These are phyloP conservation scores for Formica exsecta DNA, from an alignment of 1,140 invertebrate genomes.

Conservation along the genomic window DNA sequence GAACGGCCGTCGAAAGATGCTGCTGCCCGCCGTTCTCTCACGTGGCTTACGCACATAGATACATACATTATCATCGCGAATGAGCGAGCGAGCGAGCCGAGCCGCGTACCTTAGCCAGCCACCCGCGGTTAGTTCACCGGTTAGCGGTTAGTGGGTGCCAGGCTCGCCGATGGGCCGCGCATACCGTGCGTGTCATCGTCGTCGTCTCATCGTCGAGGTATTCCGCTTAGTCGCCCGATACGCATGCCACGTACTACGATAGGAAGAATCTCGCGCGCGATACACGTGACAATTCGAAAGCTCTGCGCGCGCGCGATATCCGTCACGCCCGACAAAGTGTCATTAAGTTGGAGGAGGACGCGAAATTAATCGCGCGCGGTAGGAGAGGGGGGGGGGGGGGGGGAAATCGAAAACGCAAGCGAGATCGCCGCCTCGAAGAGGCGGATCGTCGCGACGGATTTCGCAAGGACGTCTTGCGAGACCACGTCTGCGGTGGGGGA, in stretches of 20 bases:
- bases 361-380: not conserved
- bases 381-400: too few species aligned
- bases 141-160: slow-evolving; percentile 83
- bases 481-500: slow-evolving; percentile 18
- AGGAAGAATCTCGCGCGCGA: not conserved
- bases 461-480: slow-evolving; percentile 37
- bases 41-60: slow-evolving; percentile 79
- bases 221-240: slow-evolving; percentile 46
- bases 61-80: slow-evolving; percentile 80
- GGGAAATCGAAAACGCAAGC: not conserved
- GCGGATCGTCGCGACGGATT: slow-evolving; percentile 9
- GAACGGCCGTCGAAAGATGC: slow-evolving; percentile 66
- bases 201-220: slow-evolving; percentile 55
- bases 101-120: slow-evolving; percentile 77
- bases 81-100: slow-evolving; percentile 72
- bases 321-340: too few species aligned
- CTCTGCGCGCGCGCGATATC: not conserved
- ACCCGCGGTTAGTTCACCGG: slow-evolving; percentile 71
- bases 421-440: not conserved
- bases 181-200: slow-evolving; percentile 64
- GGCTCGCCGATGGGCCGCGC: slow-evolving; percentile 74
- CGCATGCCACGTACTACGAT: slow-evolving; percentile 59
- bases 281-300: slow-evolving; percentile 41
- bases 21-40: slow-evolving; percentile 79
- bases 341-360: too few species aligned